A percentile compares a stretch with the other conserved stretches of the same genome.
Evolutionary conservation across 2,113 vertebrate species (phyloP).

Genomic region (Pterophyllum scalare): DNA sequence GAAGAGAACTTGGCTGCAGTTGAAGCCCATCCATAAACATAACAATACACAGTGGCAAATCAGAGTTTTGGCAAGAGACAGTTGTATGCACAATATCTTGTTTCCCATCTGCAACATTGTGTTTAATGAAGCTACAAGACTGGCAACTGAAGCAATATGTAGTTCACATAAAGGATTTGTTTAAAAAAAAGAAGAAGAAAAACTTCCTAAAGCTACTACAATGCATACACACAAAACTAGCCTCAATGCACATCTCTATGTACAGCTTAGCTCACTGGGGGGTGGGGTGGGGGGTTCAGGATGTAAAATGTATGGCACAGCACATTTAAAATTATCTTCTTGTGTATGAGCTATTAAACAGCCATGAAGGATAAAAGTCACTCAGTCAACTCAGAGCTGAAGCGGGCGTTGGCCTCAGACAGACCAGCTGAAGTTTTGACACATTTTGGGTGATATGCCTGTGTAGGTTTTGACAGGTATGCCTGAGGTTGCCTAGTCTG

Average conservation of each 20-base stretch:
- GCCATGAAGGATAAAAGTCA: constrained; percentile 27
- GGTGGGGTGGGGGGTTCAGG: constrained; percentile 3
- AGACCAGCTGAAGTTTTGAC: not conserved
- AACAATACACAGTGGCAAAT: constrained; percentile 27
- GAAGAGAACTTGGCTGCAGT: constrained; percentile 28
- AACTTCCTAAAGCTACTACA: constrained; percentile 58
- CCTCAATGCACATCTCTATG: constrained; percentile 58
- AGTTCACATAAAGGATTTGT: constrained; percentile 13
- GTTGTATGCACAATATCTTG: constrained; percentile 27
- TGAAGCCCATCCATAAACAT: constrained; percentile 45
- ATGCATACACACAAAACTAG: constrained; percentile 67
- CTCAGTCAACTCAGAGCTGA: constrained; percentile 15
- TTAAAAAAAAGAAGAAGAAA: not conserved
- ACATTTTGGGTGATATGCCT: not conserved
- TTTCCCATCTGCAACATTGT: constrained; percentile 23
- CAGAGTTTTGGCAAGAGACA: constrained; percentile 45
- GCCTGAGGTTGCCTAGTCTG: constrained; percentile 14
- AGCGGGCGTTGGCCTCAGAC: not conserved
- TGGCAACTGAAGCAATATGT: constrained; percentile 43
- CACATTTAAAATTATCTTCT: constrained; percentile 51
- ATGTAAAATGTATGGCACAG: constrained; percentile 55
- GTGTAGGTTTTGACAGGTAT: not conserved
- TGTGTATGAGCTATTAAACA: constrained; percentile 45
- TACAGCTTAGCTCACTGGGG: constrained; percentile 68
- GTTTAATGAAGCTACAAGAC: constrained; percentile 48